Percentiles rank a stretch among this genome's conserved stretches.
Evolutionary conservation across 2,797 vertebrate genomes (phyloP).

Genomic region (Rhabdomys pumilio): DNA sequence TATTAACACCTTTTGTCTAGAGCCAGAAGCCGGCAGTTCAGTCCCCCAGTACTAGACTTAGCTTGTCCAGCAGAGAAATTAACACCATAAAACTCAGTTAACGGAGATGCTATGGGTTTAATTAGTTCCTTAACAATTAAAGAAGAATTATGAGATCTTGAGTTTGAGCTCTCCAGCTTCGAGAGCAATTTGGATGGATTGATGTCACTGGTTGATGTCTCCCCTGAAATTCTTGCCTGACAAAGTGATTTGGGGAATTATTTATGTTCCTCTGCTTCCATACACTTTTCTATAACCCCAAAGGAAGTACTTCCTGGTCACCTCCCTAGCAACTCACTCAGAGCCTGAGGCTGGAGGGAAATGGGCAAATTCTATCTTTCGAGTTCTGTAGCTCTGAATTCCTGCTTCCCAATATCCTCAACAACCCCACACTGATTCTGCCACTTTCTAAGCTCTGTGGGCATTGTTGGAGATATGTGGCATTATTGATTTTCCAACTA

Average conservation of each 20-base stretch:
- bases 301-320: neutral
- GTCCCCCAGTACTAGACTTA: conserved; percentile 74
- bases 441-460: neutral
- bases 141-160: conserved; percentile 78
- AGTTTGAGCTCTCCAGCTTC: conserved; percentile 66
- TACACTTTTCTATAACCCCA: neutral
- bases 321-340: neutral
- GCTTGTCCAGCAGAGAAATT: conserved; percentile 81
- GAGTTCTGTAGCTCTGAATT: neutral
- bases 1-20: conserved; percentile 73
- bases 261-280: neutral
- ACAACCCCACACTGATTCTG: neutral
- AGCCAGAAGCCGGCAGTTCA: conserved; percentile 75
- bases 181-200: conserved; percentile 66
- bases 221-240: conserved; percentile 11
- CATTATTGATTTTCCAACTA: neutral
- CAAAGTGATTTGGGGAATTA: conserved; percentile 52
- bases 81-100: conserved; percentile 74
- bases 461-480: neutral
- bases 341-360: neutral
- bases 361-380: conserved; percentile 80
- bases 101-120: conserved; percentile 72
- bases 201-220: conserved; percentile 71
- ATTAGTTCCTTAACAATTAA: conserved; percentile 85
- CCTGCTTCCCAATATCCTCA: neutral